Evolutionary conservation across 2,888 invertebrate species (phyloP).

Genomic region (Aphodius sticticus): DNA sequence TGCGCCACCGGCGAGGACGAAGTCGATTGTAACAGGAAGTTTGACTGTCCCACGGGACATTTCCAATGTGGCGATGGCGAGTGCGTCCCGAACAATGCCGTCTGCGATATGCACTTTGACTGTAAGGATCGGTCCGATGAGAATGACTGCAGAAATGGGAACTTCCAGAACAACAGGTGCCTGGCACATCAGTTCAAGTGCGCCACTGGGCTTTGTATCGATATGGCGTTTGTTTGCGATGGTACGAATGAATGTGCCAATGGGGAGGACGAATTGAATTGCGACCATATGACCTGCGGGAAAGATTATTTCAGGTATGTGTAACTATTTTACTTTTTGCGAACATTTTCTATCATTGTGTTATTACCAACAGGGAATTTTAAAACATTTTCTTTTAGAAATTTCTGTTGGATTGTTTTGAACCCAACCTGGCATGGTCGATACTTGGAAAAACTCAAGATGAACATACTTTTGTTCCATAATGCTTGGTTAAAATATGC

Average conservation of each 20-base stretch:
- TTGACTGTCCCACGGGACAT: conserved; percentile 58
- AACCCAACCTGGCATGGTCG: too few relatives aligned
- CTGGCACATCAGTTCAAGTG: conserved; percentile 62
- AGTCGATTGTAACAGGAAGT: conserved; percentile 47
- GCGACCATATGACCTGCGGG: conserved; percentile 51
- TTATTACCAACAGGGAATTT: too few relatives aligned
- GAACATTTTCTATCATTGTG: conserved; percentile 30
- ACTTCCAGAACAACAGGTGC: conserved; percentile 52
- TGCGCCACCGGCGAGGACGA: conserved; percentile 58
- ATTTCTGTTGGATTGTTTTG: too few relatives aligned
- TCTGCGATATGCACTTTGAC: conserved; percentile 64
- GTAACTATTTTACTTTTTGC: too few relatives aligned
- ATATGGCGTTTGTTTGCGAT: conserved; percentile 63
- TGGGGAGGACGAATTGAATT: conserved; percentile 61
- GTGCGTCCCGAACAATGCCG: conserved; percentile 59
- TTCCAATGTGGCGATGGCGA: conserved; percentile 65
- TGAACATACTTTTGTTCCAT: too few relatives aligned
- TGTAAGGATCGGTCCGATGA: conserved; percentile 69
- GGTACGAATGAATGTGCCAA: conserved; percentile 61
- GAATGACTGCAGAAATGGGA: conserved; percentile 55
- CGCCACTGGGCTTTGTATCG: conserved; percentile 63
- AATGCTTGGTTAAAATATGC: too few relatives aligned
- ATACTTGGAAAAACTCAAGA: too few relatives aligned
- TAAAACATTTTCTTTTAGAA: too few relatives aligned
- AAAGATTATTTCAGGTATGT: conserved; percentile 58